Evolutionary conservation across 1,140 invertebrate genomes (phyloP), one percentile per base, ranked within the genome.

Genomic region (Cyclina sinensis): DNA sequence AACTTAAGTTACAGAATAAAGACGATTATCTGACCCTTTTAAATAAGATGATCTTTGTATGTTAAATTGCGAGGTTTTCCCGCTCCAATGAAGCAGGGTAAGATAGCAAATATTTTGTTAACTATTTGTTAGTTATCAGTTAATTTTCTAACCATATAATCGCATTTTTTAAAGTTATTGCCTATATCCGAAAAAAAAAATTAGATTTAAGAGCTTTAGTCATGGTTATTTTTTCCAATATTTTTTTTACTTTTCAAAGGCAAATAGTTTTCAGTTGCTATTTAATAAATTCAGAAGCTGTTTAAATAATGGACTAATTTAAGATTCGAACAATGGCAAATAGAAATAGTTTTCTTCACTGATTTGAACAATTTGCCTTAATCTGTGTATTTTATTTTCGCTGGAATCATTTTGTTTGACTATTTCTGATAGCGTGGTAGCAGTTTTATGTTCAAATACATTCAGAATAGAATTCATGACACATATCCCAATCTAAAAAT

Each of bases 1-100:
- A 81, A 37, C 27, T 27, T 81, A 81, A 81, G 59, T 81, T 54
- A 81, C 62, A 81, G 30, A 57, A 81, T 62, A 57, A 81, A 46
- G 18, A 18, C 57, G 79, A 81, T 81, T 59, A 81, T 65, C 54
- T 37, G 21, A n/a, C 14, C n/a, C 7, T 37, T 43, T 24, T 43
- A 81, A 62, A 81, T 43, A 39, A 81, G 79, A 81, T 81, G 54
- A 81, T n/a, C 35, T 7, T 65, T 81, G 35, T 59, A 32, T 37
- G n/a, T 65, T 57, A 5, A 43, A 39, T 81, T 39, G 51, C 59
- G 32, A 2, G 59, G 24, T 43, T 62, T 81, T 62, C 32, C 1
- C 59, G 79, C 79, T 81, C 39, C 79, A 65, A 18, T 65, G 79
- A 46, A 39, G 79, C 79, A 57, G 27, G 11, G 4, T 30, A 5